phyloP scores from a whole-genome alignment of 2,888 invertebrate species.

The Cyclophora albipunctata region DNA sequence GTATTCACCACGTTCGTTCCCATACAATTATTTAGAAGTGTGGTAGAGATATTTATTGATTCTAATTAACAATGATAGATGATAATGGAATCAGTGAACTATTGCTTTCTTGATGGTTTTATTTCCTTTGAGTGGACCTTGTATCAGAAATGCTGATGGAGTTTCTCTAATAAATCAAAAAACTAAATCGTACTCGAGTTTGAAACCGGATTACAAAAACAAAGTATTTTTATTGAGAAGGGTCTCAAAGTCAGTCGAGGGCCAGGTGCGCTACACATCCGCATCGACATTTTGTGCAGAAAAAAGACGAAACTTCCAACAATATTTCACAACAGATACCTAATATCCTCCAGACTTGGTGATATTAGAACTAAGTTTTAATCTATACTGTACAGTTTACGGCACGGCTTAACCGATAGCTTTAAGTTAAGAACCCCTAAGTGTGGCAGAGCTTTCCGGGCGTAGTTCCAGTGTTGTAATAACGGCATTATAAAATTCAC shows the following conservation, averaged over 20 bases:
- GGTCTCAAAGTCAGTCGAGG: conserved; percentile 29
- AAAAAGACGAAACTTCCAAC: conserved; percentile 38
- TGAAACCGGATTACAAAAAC: conserved; percentile 15
- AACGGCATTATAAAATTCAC: neutral
- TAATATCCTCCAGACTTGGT: conserved; percentile 14
- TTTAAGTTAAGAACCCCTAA: conserved; percentile 13
- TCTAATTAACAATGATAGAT: no score
- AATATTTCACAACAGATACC: conserved; percentile 26
- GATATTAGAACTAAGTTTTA: conserved; percentile 20
- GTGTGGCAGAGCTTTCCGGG: conserved; percentile 6
- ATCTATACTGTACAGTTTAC: conserved; percentile 15
- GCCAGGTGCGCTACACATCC: conserved; percentile 68
- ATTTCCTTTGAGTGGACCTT: no score
- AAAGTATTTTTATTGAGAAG: conserved; percentile 18
- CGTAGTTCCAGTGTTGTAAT: conserved; percentile 1
- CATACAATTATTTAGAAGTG: no score
- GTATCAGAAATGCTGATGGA: no score
- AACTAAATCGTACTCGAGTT: neutral
- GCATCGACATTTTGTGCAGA: conserved; percentile 26
- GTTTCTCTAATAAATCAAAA: no score
- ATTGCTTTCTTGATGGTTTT: no score
- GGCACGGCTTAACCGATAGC: conserved; percentile 15
- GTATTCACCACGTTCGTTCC: no score
- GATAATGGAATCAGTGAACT: no score
- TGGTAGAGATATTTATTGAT: no score